These are phyloP conservation scores for Eupithecia subfuscata DNA, from an alignment of 2,888 invertebrate genomes.

Conservation along the genomic window DNA sequence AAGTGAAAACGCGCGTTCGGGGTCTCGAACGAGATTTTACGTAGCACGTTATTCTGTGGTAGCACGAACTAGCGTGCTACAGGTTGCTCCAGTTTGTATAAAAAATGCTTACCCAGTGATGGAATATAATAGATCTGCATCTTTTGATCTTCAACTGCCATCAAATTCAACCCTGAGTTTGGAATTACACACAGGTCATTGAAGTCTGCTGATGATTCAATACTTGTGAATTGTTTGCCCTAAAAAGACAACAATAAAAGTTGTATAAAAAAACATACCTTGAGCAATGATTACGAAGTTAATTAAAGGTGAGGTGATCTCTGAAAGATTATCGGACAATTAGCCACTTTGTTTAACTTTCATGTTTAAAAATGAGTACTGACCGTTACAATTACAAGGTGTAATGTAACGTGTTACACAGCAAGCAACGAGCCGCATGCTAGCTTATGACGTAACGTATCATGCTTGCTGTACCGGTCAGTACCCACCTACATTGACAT, in stretches of 20 bases:
- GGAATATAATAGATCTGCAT: slow-evolving; percentile 98
- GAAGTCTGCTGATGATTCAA: slow-evolving; percentile 93
- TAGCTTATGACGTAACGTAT: too few species aligned
- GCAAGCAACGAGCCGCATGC: too few species aligned
- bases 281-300: not conserved
- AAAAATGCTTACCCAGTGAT: slow-evolving; percentile 80
- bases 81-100: too few species aligned
- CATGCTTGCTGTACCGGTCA: too few species aligned
- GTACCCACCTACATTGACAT: too few species aligned
- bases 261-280: not conserved
- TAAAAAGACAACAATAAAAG: slow-evolving; percentile 58
- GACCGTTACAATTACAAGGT: too few species aligned
- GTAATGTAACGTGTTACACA: too few species aligned
- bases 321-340: not conserved
- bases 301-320: not conserved
- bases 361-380: not conserved
- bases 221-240: slow-evolving; percentile 97
- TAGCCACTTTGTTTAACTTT: not conserved
- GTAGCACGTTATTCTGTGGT: not conserved
- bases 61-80: too few species aligned
- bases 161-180: slow-evolving; percentile 94
- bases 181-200: slow-evolving; percentile 97
- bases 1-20: not conserved
- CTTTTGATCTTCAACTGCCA: slow-evolving; percentile 97
- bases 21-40: not conserved